A percentile compares a stretch with the other conserved stretches of the same genome.
phyloP scores from a whole-genome alignment of 2,888 invertebrate species.

The Caenorhabditis sp. region DNA sequence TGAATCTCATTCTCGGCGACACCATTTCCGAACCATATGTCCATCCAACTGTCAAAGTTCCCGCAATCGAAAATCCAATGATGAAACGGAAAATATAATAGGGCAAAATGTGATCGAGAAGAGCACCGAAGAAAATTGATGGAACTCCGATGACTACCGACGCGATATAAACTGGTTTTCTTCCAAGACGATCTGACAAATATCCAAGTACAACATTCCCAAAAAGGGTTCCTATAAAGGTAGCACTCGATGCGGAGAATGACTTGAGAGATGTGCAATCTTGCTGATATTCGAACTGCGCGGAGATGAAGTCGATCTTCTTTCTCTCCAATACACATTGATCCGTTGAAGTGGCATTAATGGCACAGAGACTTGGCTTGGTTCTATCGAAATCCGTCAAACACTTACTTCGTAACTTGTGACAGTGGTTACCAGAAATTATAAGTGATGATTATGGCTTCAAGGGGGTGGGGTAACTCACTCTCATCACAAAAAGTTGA shows the following conservation, averaged over 20 bases:
- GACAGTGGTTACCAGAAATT: slow-evolving; percentile 23
- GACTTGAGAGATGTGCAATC: slow-evolving; percentile 12
- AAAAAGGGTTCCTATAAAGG: slow-evolving; percentile 32
- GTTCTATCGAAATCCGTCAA: slow-evolving; percentile 30
- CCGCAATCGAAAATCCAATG: slow-evolving; percentile 30
- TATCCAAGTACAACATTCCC: slow-evolving; percentile 36
- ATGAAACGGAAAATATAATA: slow-evolving; percentile 35
- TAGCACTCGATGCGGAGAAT: slow-evolving; percentile 19
- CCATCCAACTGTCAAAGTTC: slow-evolving; percentile 40
- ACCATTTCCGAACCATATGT: slow-evolving; percentile 40
- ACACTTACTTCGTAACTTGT: slow-evolving; percentile 27
- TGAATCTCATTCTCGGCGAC: slow-evolving; percentile 18
- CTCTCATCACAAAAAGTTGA: slow-evolving; percentile 18
- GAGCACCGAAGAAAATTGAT: slow-evolving; percentile 19
- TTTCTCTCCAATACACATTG: slow-evolving; percentile 19
- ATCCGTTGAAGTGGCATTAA: slow-evolving; percentile 3
- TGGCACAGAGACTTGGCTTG: slow-evolving; percentile 14
- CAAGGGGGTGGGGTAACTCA: too few relatives aligned
- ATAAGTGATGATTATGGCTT: background rate
- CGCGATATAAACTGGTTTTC: slow-evolving; percentile 21
- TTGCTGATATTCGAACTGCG: slow-evolving; percentile 37
- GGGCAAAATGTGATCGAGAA: slow-evolving; percentile 6
- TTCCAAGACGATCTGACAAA: slow-evolving; percentile 30
- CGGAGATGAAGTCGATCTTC: slow-evolving; percentile 22
- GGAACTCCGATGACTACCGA: slow-evolving; percentile 35